Evolutionary conservation across 2,797 vertebrate species (phyloP).

Genomic region (Cyprinella venusta): DNA sequence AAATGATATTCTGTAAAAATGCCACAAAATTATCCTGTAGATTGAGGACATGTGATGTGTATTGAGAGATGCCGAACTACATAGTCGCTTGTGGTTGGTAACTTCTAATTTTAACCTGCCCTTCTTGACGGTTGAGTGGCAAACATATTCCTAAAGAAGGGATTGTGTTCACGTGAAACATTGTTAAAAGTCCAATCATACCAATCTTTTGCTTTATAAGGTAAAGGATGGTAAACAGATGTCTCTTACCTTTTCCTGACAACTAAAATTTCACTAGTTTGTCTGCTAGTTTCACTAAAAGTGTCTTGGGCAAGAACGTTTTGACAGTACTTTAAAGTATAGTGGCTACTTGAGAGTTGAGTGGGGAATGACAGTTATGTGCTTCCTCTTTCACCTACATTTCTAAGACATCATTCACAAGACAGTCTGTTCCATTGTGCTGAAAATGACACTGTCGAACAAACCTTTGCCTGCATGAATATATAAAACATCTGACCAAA

Average conservation of each 20-base stretch:
- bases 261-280: constrained; percentile 40
- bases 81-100: not conserved
- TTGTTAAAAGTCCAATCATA: constrained; percentile 44
- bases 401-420: constrained; percentile 22
- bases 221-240: constrained; percentile 30
- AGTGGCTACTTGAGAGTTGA: constrained; percentile 31
- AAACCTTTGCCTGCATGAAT: constrained; percentile 33
- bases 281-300: constrained; percentile 41
- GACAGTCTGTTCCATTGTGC: constrained; percentile 17
- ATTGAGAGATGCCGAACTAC: not conserved
- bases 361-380: not conserved
- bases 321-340: constrained; percentile 24
- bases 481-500: not conserved
- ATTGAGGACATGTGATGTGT: not conserved
- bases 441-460: not conserved
- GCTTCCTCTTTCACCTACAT: constrained; percentile 41
- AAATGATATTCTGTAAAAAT: not conserved
- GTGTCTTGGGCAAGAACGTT: constrained; percentile 26
- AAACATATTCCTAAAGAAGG: constrained; percentile 24
- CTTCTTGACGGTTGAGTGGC: not conserved
- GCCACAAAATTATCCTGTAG: not conserved
- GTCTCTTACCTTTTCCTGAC: constrained; percentile 14
- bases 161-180: not conserved
- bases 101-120: not conserved
- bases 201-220: constrained; percentile 9